Evolutionary conservation across 2,797 vertebrate genomes (phyloP).

Genomic region (Vultur gryphus): DNA sequence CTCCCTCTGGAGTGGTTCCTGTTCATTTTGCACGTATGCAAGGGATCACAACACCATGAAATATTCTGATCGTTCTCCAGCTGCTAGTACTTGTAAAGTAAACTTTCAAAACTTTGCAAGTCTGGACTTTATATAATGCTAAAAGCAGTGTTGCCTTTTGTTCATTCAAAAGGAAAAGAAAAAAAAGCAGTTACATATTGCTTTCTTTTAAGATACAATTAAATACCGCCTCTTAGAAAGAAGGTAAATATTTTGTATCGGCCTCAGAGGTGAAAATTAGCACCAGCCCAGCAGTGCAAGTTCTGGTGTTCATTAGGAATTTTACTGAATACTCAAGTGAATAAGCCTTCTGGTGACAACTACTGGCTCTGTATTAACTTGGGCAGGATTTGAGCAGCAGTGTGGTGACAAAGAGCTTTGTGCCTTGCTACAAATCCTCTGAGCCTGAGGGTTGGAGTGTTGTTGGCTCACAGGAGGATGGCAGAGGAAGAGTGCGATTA

Average conservation of each 20-base stretch:
- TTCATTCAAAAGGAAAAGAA: not conserved
- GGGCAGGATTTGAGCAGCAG: not conserved
- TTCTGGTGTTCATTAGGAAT: not conserved
- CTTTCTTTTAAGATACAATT: not conserved
- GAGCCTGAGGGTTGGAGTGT: not conserved
- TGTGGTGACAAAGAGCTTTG: not conserved
- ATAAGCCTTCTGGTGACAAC: not conserved
- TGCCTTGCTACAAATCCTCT: not conserved
- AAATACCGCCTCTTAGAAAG: not conserved
- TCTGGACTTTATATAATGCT: not conserved
- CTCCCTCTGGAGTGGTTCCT: not conserved
- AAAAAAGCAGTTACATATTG: not conserved
- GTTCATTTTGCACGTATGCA: fast-evolving
- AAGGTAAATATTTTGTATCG: not conserved
- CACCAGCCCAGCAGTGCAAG: not conserved
- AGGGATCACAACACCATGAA: not conserved
- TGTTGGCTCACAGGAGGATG: not conserved
- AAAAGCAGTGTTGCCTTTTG: not conserved
- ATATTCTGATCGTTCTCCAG: fast-evolving
- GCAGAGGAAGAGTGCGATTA: not conserved
- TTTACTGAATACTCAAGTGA: not conserved
- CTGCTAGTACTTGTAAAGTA: not conserved
- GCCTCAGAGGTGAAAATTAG: not conserved
- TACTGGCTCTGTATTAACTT: not conserved
- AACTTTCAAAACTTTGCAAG: not conserved